A percentile compares a stretch with the other conserved stretches of the same genome.
Evolutionary conservation across 2,888 invertebrate genomes (phyloP).

Genomic region (Linnaemya tessellans): DNA sequence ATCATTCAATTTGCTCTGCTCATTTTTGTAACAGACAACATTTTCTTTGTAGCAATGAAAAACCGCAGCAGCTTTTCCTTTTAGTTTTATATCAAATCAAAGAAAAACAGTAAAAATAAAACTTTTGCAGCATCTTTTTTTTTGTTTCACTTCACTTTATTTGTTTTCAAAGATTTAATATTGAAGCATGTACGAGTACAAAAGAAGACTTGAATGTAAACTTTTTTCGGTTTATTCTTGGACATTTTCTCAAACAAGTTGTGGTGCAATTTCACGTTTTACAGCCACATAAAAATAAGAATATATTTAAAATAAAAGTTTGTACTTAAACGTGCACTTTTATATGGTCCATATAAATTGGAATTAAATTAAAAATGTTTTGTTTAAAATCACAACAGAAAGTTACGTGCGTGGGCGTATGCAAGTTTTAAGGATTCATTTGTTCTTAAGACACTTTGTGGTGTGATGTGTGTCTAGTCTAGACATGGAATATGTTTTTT

Average conservation of each 20-base stretch:
- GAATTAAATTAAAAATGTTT: not conserved
- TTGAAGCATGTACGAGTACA: not conserved
- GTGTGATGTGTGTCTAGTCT: too few relatives aligned
- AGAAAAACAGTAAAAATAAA: constrained; percentile 20
- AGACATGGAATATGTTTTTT: too few relatives aligned
- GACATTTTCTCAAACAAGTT: not conserved
- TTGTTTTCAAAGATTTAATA: constrained; percentile 5
- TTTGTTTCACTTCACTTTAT: not conserved
- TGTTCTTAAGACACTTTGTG: too few relatives aligned
- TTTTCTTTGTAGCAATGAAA: not conserved
- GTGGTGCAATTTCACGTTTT: constrained; percentile 22
- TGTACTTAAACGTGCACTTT: not conserved
- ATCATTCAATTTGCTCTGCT: constrained; percentile 14
- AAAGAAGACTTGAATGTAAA: not conserved
- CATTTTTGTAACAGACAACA: not conserved
- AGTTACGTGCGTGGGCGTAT: not conserved
- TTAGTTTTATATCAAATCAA: constrained; percentile 9
- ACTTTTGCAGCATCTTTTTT: not conserved
- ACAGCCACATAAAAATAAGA: constrained; percentile 26
- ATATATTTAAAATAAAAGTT: constrained; percentile 4
- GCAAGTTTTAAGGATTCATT: too few relatives aligned
- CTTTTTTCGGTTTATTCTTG: not conserved
- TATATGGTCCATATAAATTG: not conserved
- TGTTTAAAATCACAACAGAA: not conserved
- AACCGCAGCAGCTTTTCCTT: not conserved